Conservation (phyloP, 2,797 vertebrate species). For the Sebastes minor region DNA sequence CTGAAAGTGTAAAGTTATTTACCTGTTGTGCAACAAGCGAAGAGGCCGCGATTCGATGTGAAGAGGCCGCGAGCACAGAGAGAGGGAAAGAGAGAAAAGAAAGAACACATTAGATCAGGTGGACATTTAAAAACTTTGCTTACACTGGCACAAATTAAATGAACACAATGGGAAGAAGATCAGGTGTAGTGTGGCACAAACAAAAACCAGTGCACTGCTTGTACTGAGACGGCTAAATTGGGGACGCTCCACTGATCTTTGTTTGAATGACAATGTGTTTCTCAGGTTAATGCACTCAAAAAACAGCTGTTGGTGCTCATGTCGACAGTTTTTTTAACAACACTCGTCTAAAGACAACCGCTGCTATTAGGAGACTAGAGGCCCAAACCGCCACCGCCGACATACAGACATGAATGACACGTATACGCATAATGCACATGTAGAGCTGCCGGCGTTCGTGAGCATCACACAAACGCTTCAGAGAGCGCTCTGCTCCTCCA, state of each 20-base stretch:
- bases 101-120: background rate
- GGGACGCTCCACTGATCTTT: background rate
- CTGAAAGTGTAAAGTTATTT: slow-evolving; percentile 13
- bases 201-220: background rate
- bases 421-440: background rate
- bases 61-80: background rate
- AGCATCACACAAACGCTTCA: slow-evolving; percentile 30
- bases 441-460: background rate
- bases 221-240: background rate
- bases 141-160: background rate
- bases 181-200: background rate
- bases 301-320: slow-evolving; percentile 8
- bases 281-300: slow-evolving; percentile 3
- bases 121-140: background rate
- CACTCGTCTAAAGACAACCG: background rate
- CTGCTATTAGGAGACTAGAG: background rate
- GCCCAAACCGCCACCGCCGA: background rate
- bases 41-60: background rate
- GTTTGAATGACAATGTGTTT: background rate
- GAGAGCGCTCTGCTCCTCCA: background rate
- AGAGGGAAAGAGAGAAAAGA: background rate
- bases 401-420: background rate
- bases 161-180: background rate
- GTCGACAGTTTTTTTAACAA: slow-evolving; percentile 21
- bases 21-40: slow-evolving; percentile 31